Evolutionary conservation across 2,113 vertebrate species (phyloP).

Genomic region (Meles meles): DNA sequence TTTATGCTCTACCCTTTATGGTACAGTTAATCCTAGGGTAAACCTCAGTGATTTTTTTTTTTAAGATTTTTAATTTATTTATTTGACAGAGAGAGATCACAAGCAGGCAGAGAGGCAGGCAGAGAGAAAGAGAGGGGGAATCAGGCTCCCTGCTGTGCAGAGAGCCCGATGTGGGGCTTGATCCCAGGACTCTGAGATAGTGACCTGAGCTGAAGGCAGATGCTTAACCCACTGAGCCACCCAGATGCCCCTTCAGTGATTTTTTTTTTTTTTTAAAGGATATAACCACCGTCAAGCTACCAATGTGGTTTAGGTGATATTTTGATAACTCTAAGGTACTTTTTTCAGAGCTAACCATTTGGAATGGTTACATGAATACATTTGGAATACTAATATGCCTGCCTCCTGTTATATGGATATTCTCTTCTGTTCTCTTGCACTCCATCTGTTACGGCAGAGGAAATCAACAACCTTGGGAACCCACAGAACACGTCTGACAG

Average conservation of each 20-base stretch:
- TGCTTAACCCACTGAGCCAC: too few relatives aligned
- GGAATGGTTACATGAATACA: not conserved
- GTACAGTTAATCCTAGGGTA: not conserved
- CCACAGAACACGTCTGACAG: constrained; percentile 29
- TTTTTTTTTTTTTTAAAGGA: not conserved
- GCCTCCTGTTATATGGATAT: not conserved
- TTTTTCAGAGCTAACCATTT: constrained; percentile 6
- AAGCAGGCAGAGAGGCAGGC: too few relatives aligned
- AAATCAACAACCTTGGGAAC: constrained; percentile 61
- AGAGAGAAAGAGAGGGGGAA: too few relatives aligned
- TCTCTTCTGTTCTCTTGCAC: constrained; percentile 33
- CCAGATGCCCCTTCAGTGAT: not conserved
- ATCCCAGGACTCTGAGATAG: too few relatives aligned
- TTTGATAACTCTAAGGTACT: not conserved
- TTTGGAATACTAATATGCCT: not conserved
- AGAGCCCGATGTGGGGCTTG: too few relatives aligned
- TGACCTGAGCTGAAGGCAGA: too few relatives aligned
- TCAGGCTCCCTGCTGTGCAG: too few relatives aligned
- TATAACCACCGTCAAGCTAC: not conserved
- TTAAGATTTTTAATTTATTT: too few relatives aligned
- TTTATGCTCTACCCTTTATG: not conserved
- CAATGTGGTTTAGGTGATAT: not conserved
- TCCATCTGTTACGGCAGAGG: constrained; percentile 61
- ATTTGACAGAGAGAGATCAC: too few relatives aligned
- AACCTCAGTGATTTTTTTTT: not conserved